phyloP scores from a whole-genome alignment of 2,113 vertebrate species.

The Chionis minor region DNA sequence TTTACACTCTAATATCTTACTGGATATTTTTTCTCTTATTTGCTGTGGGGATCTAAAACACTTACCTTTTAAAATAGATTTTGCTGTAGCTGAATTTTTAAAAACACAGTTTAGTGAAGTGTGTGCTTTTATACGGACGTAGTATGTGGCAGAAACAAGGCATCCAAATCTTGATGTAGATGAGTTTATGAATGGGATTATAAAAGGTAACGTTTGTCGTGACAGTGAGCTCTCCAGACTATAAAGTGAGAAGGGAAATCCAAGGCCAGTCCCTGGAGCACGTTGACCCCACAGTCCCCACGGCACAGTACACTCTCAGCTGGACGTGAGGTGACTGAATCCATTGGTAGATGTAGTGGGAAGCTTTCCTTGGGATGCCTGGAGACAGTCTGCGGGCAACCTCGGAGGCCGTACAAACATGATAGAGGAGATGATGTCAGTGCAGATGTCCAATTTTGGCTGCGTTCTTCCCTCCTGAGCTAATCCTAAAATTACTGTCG shows the following conservation, averaged over 20 bases:
- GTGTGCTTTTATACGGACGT: not conserved
- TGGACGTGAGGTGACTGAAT: not conserved
- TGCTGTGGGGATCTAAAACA: not conserved
- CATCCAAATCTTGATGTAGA: not conserved
- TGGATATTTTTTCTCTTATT: not conserved
- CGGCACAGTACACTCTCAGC: not conserved
- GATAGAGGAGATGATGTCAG: not conserved
- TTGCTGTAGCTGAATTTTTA: not conserved
- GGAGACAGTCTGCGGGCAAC: not conserved
- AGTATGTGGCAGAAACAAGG: not conserved
- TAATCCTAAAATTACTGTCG: not conserved
- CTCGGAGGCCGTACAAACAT: not conserved
- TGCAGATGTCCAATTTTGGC: not conserved
- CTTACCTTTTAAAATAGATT: not conserved
- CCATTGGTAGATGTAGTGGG: not conserved
- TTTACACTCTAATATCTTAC: not conserved
- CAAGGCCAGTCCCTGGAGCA: not conserved
- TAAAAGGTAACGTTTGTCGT: rapidly evolving
- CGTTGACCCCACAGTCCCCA: rapidly evolving
- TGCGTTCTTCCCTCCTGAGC: not conserved
- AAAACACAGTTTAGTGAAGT: not conserved
- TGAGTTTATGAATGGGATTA: not conserved
- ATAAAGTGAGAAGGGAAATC: not conserved
- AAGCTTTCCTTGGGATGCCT: not conserved
- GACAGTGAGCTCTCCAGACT: not conserved